Evolutionary conservation across 1,140 invertebrate genomes (phyloP).

Genomic region (Berghia stephanieae): DNA sequence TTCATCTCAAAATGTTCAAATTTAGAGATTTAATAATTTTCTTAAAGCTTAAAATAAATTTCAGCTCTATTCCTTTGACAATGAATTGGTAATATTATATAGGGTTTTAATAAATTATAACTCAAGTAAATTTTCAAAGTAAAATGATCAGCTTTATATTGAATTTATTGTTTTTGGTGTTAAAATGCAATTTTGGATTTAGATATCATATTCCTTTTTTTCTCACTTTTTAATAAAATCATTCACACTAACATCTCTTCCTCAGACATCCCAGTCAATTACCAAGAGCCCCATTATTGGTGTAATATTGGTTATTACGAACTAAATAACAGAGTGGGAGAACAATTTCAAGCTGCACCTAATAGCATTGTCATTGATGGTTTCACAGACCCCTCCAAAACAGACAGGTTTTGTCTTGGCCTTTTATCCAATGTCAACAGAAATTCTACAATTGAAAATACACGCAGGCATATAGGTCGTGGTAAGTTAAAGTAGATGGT

Average conservation of each 20-base stretch:
- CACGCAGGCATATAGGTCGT: slow-evolving; percentile 94
- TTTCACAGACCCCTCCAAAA: slow-evolving; percentile 91
- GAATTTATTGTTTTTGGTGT: neutral
- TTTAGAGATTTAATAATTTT: too few species aligned
- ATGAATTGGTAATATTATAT: too few species aligned
- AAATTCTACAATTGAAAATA: slow-evolving; percentile 98
- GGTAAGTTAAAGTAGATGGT: slow-evolving; percentile 70
- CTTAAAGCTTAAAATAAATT: too few species aligned
- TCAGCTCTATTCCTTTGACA: too few species aligned
- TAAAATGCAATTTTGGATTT: neutral
- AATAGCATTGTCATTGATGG: slow-evolving; percentile 94
- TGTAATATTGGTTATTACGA: slow-evolving; percentile 96
- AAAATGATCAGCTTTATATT: neutral
- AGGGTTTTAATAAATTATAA: too few species aligned
- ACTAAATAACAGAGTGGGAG: slow-evolving; percentile 92
- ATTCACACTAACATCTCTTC: neutral
- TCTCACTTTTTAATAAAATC: neutral
- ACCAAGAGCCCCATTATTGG: slow-evolving; percentile 92
- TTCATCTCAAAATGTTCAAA: too few species aligned
- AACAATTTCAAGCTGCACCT: slow-evolving; percentile 92
- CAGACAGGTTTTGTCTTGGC: slow-evolving; percentile 92
- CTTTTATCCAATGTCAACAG: slow-evolving; percentile 96
- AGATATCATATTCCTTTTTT: neutral
- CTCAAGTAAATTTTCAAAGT: too few species aligned
- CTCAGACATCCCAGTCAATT: slow-evolving; percentile 63